Percentiles rank a stretch among this genome's conserved stretches.
These are phyloP conservation scores for pig (Sus scrofa) DNA, from an alignment of 2,113 vertebrate genomes.

Conservation along the genomic window DNA sequence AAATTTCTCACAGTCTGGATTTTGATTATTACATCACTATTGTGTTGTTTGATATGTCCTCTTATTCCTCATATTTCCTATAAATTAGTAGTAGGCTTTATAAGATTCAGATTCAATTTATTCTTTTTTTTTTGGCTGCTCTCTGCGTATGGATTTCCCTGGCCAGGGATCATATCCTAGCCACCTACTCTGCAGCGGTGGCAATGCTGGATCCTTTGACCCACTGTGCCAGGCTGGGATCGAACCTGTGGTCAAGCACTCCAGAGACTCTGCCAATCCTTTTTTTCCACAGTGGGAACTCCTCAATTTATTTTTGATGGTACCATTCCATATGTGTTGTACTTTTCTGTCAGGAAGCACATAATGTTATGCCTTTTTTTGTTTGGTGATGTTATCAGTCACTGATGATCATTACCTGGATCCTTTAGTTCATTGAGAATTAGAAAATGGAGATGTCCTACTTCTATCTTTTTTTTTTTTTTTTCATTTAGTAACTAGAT, in stretches of 20 bases:
- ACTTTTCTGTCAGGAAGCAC: neutral
- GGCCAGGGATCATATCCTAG: no score
- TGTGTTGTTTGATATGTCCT: neutral
- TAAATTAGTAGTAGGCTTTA: neutral
- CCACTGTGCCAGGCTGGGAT: no score
- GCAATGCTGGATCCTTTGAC: no score
- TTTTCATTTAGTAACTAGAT: neutral
- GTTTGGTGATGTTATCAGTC: neutral
- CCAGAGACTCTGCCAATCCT: no score
- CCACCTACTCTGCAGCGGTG: no score
- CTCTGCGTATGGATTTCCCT: no score
- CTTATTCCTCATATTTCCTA: neutral
- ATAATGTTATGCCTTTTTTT: neutral
- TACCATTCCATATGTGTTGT: neutral
- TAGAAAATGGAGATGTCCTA: neutral
- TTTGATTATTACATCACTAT: neutral
- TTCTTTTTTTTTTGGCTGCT: neutral
- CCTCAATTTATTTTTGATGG: neutral
- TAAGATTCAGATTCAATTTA: conserved; percentile 27
- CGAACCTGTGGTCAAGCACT: no score
- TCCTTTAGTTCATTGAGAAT: neutral
- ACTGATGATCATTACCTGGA: neutral
- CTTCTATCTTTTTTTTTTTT: neutral
- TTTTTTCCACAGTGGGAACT: no score
- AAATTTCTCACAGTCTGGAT: neutral